A percentile compares a stretch with the other conserved stretches of the same genome.
Evolutionary conservation across 2,797 vertebrate genomes (phyloP).

Genomic region (Falco novaeseelandiae): DNA sequence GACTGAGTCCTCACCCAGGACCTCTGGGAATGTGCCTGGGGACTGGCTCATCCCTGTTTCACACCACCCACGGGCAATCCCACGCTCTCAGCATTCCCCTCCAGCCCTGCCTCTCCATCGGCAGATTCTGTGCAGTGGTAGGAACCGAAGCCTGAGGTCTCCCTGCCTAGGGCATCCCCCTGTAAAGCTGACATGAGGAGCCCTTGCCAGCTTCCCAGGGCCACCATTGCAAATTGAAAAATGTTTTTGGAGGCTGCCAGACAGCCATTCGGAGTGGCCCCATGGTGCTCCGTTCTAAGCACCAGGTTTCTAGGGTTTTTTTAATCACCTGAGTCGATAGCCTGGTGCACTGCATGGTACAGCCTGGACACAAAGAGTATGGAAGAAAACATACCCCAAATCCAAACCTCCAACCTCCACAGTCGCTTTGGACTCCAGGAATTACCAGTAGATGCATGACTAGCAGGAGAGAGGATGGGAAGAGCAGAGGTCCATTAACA

Average conservation of each 20-base stretch:
- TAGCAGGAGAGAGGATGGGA: background rate
- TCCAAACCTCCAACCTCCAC: background rate
- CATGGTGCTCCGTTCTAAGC: rapidly evolving
- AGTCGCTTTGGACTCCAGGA: background rate
- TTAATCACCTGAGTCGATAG: background rate
- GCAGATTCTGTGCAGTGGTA: background rate
- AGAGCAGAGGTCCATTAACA: constrained; percentile 3
- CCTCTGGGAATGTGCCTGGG: background rate
- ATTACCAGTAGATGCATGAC: background rate
- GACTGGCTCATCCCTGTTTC: background rate
- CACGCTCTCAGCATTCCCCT: rapidly evolving
- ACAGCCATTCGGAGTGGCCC: rapidly evolving
- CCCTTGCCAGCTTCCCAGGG: background rate
- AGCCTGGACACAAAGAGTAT: background rate
- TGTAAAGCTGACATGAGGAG: background rate
- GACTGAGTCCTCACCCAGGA: background rate
- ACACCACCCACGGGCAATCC: background rate
- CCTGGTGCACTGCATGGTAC: background rate
- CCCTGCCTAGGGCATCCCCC: background rate
- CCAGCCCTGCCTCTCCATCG: background rate
- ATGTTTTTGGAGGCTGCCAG: background rate
- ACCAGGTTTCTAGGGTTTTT: background rate
- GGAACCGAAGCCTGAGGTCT: background rate
- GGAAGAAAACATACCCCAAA: background rate
- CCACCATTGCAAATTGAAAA: background rate